Conservation (phyloP, 23 tunicate genomes). For the Diplosoma virens region DNA sequence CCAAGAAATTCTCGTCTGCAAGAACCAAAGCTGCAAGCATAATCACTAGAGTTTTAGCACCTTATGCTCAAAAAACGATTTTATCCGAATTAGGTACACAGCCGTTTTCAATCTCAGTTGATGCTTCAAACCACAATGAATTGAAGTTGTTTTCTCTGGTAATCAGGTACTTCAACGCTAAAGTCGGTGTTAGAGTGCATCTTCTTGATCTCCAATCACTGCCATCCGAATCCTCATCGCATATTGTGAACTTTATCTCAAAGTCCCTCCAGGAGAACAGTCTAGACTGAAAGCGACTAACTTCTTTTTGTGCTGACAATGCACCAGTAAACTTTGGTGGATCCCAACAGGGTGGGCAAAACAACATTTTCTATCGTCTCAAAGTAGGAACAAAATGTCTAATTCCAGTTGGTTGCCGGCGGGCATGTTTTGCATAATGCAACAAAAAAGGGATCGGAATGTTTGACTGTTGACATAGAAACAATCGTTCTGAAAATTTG, state of each 20-base stretch:
- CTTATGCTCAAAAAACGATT: slow-evolving; percentile 9
- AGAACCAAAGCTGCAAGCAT: slow-evolving; percentile 22
- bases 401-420: neutral
- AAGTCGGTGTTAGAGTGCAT: slow-evolving; percentile 44
- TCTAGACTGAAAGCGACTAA: slow-evolving; percentile 7
- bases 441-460: neutral
- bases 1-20: slow-evolving; percentile 9
- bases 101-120: slow-evolving; percentile 18
- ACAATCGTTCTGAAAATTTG: neutral
- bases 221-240: slow-evolving; percentile 35
- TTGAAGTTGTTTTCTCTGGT: slow-evolving; percentile 9
- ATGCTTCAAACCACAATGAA: slow-evolving; percentile 1
- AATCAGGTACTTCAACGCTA: slow-evolving; percentile 43
- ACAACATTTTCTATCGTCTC: slow-evolving; percentile 35
- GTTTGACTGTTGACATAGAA: neutral
- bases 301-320: slow-evolving; percentile 45
- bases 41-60: slow-evolving; percentile 40
- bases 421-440: slow-evolving; percentile 1
- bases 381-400: slow-evolving; percentile 17
- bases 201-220: slow-evolving; percentile 51
- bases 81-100: slow-evolving; percentile 18
- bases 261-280: slow-evolving; percentile 27
- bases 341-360: slow-evolving; percentile 15
- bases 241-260: slow-evolving; percentile 12
- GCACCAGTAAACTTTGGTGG: slow-evolving; percentile 55